These are phyloP conservation scores for Drosophila mettleri DNA, from an alignment of 2,888 invertebrate species.

Conservation along the genomic window DNA sequence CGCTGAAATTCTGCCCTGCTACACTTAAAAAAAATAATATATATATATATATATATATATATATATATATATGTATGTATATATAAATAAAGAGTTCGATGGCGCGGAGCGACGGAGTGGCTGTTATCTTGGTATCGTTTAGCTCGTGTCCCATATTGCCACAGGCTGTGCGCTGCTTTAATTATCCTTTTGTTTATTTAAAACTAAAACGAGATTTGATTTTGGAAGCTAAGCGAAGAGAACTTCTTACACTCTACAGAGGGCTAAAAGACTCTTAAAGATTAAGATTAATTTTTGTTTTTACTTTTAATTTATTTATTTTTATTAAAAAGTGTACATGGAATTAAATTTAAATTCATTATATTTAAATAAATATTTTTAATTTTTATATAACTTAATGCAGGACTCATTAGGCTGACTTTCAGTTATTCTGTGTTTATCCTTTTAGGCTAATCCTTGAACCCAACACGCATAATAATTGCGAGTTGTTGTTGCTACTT, in stretches of 20 bases:
- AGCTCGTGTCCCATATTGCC: slow-evolving; percentile 24
- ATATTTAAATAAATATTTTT: no score
- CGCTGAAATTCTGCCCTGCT: slow-evolving; percentile 38
- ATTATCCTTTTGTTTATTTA: slow-evolving; percentile 56
- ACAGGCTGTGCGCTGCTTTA: slow-evolving; percentile 46
- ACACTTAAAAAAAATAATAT: slow-evolving; percentile 26
- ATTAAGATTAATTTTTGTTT: no score
- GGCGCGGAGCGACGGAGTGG: background rate
- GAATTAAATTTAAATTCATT: no score
- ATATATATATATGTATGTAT: slow-evolving; percentile 19
- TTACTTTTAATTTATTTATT: no score
- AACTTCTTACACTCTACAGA: background rate
- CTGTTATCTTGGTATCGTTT: slow-evolving; percentile 11
- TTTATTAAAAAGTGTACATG: no score
- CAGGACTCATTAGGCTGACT: no score
- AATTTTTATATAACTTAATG: no score
- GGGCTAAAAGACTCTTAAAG: no score
- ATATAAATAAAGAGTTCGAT: slow-evolving; percentile 16
- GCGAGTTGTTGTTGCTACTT: background rate
- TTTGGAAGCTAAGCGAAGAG: background rate
- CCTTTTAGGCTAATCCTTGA: background rate
- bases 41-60: background rate
- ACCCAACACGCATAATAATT: background rate
- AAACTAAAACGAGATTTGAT: slow-evolving; percentile 46
- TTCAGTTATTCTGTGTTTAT: background rate